Conservation (phyloP, 2,113 vertebrate species). For the Campylomormyrus tamandua region DNA sequence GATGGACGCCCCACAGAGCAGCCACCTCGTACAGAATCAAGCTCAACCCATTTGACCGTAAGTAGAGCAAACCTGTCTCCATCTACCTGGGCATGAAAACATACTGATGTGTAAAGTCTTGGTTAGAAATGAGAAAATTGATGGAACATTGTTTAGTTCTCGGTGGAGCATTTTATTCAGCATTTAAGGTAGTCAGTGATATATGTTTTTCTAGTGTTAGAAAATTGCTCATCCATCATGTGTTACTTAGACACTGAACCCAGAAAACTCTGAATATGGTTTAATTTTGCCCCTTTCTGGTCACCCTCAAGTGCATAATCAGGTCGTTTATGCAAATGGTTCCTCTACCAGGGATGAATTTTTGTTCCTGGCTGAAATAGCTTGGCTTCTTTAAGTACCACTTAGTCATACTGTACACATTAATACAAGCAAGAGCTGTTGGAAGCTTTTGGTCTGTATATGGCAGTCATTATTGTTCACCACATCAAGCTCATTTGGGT, state of each 20-base stretch:
- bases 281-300: background rate
- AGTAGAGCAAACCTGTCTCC: conserved; percentile 25
- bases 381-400: background rate
- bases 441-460: conserved; percentile 6
- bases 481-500: conserved; percentile 14
- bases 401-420: background rate
- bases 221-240: background rate
- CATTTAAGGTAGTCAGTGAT: background rate
- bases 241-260: background rate
- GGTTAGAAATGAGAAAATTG: background rate
- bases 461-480: conserved; percentile 24
- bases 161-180: background rate
- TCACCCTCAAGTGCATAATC: background rate
- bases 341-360: background rate
- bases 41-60: conserved; percentile 78
- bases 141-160: background rate
- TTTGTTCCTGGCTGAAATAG: background rate
- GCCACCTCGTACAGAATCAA: conserved; percentile 92
- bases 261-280: background rate
- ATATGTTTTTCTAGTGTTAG: background rate
- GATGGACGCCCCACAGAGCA: conserved; percentile 82
- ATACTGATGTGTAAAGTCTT: background rate
- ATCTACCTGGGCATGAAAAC: background rate
- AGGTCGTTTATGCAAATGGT: background rate
- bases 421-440: background rate